Evolutionary conservation across 2,888 invertebrate species (phyloP).

Genomic region (Aquatica leii): DNA sequence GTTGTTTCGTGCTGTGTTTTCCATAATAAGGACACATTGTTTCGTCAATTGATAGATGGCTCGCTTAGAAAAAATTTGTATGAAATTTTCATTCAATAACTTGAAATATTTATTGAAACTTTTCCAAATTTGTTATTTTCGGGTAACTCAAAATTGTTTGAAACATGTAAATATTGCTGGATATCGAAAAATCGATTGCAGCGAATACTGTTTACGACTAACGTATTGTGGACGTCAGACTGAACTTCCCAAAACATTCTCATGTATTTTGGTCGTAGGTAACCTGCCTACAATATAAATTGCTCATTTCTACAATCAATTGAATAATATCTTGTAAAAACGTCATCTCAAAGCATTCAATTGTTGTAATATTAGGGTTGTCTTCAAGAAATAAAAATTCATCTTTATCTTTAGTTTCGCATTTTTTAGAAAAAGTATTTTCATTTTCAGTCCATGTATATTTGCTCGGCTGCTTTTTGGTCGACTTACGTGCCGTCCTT

Average conservation of each 20-base stretch:
- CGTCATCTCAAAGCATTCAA: slow-evolving; percentile 11
- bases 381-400: neutral
- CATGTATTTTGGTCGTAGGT: slow-evolving; percentile 8
- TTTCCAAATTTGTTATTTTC: slow-evolving; percentile 1
- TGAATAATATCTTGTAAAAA: neutral
- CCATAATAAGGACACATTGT: neutral
- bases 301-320: slow-evolving; percentile 4
- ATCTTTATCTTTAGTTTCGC: neutral
- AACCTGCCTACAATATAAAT: slow-evolving; percentile 12
- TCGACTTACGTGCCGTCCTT: neutral
- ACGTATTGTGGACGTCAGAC: slow-evolving; percentile 6
- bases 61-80: neutral
- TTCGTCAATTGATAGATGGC: too few species aligned
- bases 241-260: too few species aligned
- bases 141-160: too few species aligned
- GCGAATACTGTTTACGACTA: neutral
- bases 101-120: neutral
- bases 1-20: neutral
- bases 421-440: slow-evolving; percentile 1
- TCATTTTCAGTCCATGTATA: neutral
- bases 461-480: neutral
- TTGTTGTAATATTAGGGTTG: neutral
- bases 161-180: slow-evolving; percentile 6
- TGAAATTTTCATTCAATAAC: neutral
- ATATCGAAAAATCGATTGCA: slow-evolving; percentile 3